Base-by-base conservation (phyloP, 2,888 invertebrate genomes). In the Lasius platythorax region DNA sequence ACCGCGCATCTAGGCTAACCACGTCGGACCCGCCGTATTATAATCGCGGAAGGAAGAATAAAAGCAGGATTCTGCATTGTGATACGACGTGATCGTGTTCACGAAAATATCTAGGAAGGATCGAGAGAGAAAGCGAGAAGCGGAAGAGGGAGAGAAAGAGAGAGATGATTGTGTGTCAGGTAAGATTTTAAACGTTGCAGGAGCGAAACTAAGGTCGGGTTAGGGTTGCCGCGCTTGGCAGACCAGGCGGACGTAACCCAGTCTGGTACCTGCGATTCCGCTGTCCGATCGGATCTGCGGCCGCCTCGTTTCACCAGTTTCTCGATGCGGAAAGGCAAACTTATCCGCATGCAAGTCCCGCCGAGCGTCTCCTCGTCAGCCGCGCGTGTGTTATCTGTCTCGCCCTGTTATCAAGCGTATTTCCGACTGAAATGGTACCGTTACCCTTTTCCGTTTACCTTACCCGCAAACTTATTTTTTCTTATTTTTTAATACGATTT, bases 221-320 rank as follows among this genome's bases (percentile, higher is more conserved):
- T 87, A 86, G 87, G 89, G 85, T 89, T 89, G 87, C 87, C 63
- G 81, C 72, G 82, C 82, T 75, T 85, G 85, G 86, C 67, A 87
- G 85, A 87, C 87, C 87, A 81, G 83, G 83, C 79, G 85, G 83
- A 90, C 87, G 87, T 89, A 91, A 89, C 86, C 50, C 82, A 82
- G 88, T 74, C 82, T 79, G 87, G 88, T 88, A 91, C 89, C 91
- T 90, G 92, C 87, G 91, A 91, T 91, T 88, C 73, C 82, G 83
- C 89, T 91, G 93, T 93, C 93, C 91, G 91, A 92, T 92, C 92
- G 91, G 89, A 94, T 93, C 91, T 93, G 84, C 85, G 82, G 84
- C 75, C 91, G 91, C 86, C 87, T 91, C 91, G 91, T 92, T 94
- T 93, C 91, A 92, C 90, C 86, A 88, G 88, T 88, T 91, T 90